Base-by-base conservation (phyloP, 2,888 invertebrate genomes). In the Syrphus vitripennis region DNA sequence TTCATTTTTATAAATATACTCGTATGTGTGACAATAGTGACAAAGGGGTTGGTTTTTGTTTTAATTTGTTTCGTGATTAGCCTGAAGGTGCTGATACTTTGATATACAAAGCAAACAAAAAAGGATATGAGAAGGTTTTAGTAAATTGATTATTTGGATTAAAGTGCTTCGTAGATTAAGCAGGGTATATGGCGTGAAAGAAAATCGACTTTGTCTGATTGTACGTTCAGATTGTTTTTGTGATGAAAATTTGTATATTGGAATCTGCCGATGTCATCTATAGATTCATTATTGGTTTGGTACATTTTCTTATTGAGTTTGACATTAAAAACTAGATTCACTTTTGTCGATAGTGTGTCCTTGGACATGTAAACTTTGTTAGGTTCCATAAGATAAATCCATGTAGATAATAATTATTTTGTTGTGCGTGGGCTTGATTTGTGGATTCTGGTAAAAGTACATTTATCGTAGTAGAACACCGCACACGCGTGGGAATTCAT, bases 41-140 rank as follows among this genome's bases (percentile, higher is more conserved):
- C 26, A 40, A 31, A 61, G 3, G 26, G 40, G 57, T 12, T 53
- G 37, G 42, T 40, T 72, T 80, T 53, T 45, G 42, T 40, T 72
- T 80, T 69, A 76, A 84, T 80, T 80, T 50, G 71, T 55, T 76
- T 76, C 45, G 70, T 76, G 65, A 84, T 83, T 71, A 83, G 70
- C 70, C 19, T 70, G 37, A 10, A 40, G 42, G 57, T 75, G 26
- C 63, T 77, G 24, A 34, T n/a, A n/a, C 42, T 19, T 10, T 24
- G 29, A 19, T 9, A 16, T 12, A n/a, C n/a, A n/a, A n/a, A 24
- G 24, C n/a, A 16, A 21, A n/a, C n/a, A n/a, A n/a, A 24, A 48
- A 63, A 42, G 53, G 53, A 72, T 71, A 34, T 53, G 37, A 40
- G 50, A 16, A 45, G 50, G 10, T 53, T 48, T 48, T 59, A 48